Conservation (phyloP, 2,113 vertebrate genomes). For the Heliornis fulica region DNA sequence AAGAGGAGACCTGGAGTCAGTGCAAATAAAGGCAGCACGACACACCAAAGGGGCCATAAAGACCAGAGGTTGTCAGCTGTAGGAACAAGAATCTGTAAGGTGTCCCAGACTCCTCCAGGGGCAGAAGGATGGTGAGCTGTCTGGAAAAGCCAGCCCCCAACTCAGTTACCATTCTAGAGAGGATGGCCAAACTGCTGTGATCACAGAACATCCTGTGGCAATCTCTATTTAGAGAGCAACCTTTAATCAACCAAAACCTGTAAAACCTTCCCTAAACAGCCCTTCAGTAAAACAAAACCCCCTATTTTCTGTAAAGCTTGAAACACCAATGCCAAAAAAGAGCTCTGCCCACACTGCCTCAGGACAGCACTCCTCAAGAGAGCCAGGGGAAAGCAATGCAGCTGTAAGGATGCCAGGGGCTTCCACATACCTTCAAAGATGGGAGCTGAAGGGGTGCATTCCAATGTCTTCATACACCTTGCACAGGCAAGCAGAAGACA, state of each 20-base stretch:
- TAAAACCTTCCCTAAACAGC: neutral
- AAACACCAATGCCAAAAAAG: neutral
- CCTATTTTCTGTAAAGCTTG: neutral
- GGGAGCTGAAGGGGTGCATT: neutral
- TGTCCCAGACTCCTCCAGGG: neutral
- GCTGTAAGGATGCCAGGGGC: neutral
- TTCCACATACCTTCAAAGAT: neutral
- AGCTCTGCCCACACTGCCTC: neutral
- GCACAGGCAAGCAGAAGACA: neutral
- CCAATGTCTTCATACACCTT: neutral
- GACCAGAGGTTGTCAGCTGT: accelerated
- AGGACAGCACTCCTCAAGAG: neutral
- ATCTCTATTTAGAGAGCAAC: neutral
- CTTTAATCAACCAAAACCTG: neutral
- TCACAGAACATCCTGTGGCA: neutral
- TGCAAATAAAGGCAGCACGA: neutral
- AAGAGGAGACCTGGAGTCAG: neutral
- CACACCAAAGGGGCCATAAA: neutral
- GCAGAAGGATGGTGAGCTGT: neutral
- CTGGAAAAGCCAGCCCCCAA: neutral
- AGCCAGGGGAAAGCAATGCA: neutral
- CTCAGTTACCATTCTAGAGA: neutral
- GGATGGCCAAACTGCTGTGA: neutral
- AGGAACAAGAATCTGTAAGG: neutral
- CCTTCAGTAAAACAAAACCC: neutral